Evolutionary conservation across 2,888 invertebrate species (phyloP), one percentile per base, ranked within the genome.

Genomic region (Caenorhabditis uteleia): DNA sequence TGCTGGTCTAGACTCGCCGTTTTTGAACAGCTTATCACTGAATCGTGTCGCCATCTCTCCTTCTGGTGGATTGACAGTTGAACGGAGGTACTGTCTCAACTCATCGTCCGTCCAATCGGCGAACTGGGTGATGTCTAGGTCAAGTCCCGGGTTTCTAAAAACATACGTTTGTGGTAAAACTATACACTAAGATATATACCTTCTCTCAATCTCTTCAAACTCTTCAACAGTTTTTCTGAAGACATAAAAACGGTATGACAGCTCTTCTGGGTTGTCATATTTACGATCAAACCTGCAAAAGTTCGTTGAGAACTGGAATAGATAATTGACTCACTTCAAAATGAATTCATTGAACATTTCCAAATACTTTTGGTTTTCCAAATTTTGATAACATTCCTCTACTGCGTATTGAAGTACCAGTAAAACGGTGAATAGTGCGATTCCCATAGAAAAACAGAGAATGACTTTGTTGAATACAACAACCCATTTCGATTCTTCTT

Each of bases 121-220:
- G 36, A 64, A 72, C n/a, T 59, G 46, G 20, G 62, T 72, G 6
- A 64, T 48, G 26, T 66, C 71, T 4, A 66, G 39, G 46, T 71
- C 68, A 10, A 66, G 16, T 21, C 64, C 64, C 14, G 42, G 53
- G 20, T 56, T 18, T 20, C 42, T 43, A 21, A 38, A 38, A 23
- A 14, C 7, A 5, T 36, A 18, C 18, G 20, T 36, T 6, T 36
- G 20, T 26, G 4, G 5, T 23, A 14, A 25, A 5, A 23, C 3
- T 18, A 12, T 12, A 3, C 8, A 43, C 7, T 16, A 6, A 40
- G 25, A 6, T 20, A 8, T 16, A 27, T n/a, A 43, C 42, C 31
- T 49, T 10, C 25, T 23, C 16, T 70, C 70, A 38, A 64, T 60
- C 10, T 29, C 51, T 42, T 70, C 66, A n/a, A 50, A 59, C 16